These are phyloP conservation scores for Drosophila mayaguana DNA, from an alignment of 2,888 invertebrate genomes.

Conservation along the genomic window DNA sequence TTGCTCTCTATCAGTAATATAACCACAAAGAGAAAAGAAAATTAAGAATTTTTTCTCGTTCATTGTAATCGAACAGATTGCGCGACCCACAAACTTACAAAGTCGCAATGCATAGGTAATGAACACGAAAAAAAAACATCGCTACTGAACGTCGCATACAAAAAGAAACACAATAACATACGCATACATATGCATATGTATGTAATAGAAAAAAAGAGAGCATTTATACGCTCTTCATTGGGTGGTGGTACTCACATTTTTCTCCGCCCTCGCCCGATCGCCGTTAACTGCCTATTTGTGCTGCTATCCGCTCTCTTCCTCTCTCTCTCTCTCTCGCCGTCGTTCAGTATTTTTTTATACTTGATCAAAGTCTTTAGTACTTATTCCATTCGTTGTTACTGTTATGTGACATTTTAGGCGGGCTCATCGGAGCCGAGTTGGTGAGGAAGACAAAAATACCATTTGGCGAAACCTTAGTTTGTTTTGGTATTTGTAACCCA, in stretches of 20 bases:
- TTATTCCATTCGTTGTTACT: slow-evolving; percentile 65
- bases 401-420: slow-evolving; percentile 61
- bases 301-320: slow-evolving; percentile 14
- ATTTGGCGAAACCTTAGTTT: slow-evolving; percentile 67
- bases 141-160: slow-evolving; percentile 38
- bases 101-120: slow-evolving; percentile 48
- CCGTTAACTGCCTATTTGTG: slow-evolving; percentile 12
- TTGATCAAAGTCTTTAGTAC: slow-evolving; percentile 51
- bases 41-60: slow-evolving; percentile 36
- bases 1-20: slow-evolving; percentile 21
- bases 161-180: slow-evolving; percentile 27
- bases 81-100: slow-evolving; percentile 8
- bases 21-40: slow-evolving; percentile 21
- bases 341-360: slow-evolving; percentile 10
- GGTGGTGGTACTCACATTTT: slow-evolving; percentile 65
- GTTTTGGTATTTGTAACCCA: slow-evolving; percentile 31
- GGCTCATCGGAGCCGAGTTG: slow-evolving; percentile 29
- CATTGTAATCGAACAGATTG: slow-evolving; percentile 20
- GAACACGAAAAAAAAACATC: slow-evolving; percentile 23
- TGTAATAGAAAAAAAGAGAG: slow-evolving; percentile 19
- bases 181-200: slow-evolving; percentile 2
- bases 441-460: slow-evolving; percentile 55
- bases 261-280: slow-evolving; percentile 51
- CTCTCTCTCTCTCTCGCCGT: slow-evolving; percentile 3
- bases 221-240: neutral